Evolutionary conservation across 2,113 vertebrate species (phyloP).

Genomic region (Plestiodon gilberti): DNA sequence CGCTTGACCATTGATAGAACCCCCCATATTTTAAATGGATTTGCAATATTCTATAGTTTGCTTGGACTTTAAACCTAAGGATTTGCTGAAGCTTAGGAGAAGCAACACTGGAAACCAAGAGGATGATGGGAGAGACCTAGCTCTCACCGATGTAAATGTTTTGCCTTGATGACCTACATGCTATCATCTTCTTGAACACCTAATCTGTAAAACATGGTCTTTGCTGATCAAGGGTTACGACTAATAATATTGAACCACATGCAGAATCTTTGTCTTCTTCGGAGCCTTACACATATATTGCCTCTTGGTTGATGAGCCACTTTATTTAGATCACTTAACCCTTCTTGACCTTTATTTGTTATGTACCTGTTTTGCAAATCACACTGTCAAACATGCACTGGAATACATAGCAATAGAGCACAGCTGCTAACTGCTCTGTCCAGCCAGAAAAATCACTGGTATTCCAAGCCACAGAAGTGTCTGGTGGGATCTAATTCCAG

Average conservation of each 20-base stretch:
- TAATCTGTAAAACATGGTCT: no score
- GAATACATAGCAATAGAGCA: background rate
- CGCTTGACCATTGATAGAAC: no score
- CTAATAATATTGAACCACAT: background rate
- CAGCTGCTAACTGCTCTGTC: background rate
- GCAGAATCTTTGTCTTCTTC: background rate
- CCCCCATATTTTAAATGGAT: no score
- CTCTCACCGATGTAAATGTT: no score
- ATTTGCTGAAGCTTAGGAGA: no score
- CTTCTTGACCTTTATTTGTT: conserved; percentile 10
- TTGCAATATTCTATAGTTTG: no score
- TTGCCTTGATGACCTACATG: no score
- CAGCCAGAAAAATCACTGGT: background rate
- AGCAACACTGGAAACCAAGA: no score
- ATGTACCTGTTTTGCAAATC: background rate
- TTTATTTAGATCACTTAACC: background rate
- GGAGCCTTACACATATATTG: background rate
- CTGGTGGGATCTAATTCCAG: background rate
- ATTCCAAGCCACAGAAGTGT: background rate
- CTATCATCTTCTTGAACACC: no score
- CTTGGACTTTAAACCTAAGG: no score
- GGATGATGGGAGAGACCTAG: no score
- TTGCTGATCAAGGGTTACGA: no score
- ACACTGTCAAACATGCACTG: background rate
- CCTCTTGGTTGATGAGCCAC: background rate